These are phyloP conservation scores for Zaprionus taronus DNA, from an alignment of 1,140 invertebrate species.

Conservation along the genomic window DNA sequence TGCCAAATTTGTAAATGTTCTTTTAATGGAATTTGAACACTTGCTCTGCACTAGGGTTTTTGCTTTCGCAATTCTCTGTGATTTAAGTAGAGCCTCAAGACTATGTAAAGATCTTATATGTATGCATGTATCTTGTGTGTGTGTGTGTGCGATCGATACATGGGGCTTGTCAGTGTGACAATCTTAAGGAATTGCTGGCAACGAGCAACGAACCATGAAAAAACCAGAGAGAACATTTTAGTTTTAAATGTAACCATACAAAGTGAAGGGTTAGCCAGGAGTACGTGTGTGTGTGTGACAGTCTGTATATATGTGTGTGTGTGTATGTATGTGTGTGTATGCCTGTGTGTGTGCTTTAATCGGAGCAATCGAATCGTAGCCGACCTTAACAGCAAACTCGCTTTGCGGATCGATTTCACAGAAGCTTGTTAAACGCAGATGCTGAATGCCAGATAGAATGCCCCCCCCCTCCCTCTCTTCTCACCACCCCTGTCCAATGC, in stretches of 20 bases:
- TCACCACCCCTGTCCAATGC: background rate
- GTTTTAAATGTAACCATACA: slow-evolving; percentile 44
- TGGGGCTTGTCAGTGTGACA: slow-evolving; percentile 56
- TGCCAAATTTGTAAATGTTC: slow-evolving; percentile 83
- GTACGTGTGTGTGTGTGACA: slow-evolving; percentile 4
- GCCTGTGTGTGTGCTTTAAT: slow-evolving; percentile 31
- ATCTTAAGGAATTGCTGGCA: slow-evolving; percentile 56
- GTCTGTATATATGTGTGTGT: background rate
- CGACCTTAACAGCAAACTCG: slow-evolving; percentile 39
- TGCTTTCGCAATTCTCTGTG: slow-evolving; percentile 34
- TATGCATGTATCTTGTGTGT: slow-evolving; percentile 17
- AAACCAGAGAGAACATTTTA: slow-evolving; percentile 36
- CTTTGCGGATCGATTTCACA: slow-evolving; percentile 53
- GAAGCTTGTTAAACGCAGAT: slow-evolving; percentile 50
- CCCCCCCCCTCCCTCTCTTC: background rate
- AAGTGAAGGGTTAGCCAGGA: slow-evolving; percentile 49
- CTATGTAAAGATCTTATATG: slow-evolving; percentile 27
- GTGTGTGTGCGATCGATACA: slow-evolving; percentile 28
- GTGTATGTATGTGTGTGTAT: slow-evolving; percentile 2
- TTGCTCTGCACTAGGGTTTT: slow-evolving; percentile 61
- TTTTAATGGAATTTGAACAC: slow-evolving; percentile 83
- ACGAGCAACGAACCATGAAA: slow-evolving; percentile 41
- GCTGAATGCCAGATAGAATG: slow-evolving; percentile 37
- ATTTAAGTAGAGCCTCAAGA: slow-evolving; percentile 50
- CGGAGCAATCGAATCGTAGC: slow-evolving; percentile 46